Evolutionary conservation across 2,888 invertebrate species (phyloP).

Genomic region (Bugulina stolonifera): DNA sequence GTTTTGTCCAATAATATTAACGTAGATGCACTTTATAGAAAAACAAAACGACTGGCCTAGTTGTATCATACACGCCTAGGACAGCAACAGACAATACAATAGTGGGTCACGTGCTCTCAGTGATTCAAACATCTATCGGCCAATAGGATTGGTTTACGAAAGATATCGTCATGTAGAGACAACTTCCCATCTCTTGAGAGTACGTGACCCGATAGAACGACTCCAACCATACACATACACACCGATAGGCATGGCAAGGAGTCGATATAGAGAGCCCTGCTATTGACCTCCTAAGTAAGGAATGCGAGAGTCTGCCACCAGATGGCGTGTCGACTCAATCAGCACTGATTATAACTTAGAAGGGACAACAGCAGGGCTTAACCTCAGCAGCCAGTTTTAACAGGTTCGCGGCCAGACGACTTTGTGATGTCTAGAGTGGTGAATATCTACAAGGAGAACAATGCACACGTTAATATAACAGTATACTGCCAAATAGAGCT

Average conservation of each 20-base stretch:
- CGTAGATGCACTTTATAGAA: too few species aligned
- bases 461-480: neutral
- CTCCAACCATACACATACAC: neutral
- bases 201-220: neutral
- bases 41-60: too few species aligned
- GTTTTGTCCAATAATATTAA: too few species aligned
- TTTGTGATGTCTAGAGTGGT: constrained; percentile 83
- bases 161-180: neutral
- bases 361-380: constrained; percentile 55
- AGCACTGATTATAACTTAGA: neutral
- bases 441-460: constrained; percentile 59
- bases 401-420: constrained; percentile 79
- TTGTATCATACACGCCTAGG: too few species aligned
- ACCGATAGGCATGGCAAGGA: neutral
- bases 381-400: constrained; percentile 90
- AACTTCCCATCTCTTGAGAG: neutral
- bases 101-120: neutral
- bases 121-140: neutral
- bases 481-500: too few species aligned
- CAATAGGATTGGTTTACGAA: constrained; percentile 5
- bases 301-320: neutral
- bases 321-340: neutral
- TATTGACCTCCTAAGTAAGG: neutral
- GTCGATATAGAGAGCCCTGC: neutral
- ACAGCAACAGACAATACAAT: too few species aligned